A percentile compares a stretch with the other conserved stretches of the same genome.
These are phyloP conservation scores for Antigone vipio DNA, from an alignment of 2,113 vertebrate species.

Conservation along the genomic window DNA sequence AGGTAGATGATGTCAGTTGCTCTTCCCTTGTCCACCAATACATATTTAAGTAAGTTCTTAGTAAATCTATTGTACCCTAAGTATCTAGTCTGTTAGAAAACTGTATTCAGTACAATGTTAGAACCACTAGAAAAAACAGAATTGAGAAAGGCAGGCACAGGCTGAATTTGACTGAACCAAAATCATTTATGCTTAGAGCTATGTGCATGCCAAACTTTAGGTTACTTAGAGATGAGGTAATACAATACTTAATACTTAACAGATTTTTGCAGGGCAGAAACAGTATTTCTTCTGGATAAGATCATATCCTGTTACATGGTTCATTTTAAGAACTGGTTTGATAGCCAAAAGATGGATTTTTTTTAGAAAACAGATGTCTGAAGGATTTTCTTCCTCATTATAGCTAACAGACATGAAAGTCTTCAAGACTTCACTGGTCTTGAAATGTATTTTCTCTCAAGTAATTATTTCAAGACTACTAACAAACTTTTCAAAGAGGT, in stretches of 20 bases:
- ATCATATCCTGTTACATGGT: not conserved
- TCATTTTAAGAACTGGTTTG: slow-evolving; percentile 4
- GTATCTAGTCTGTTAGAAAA: not conserved
- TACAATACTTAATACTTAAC: slow-evolving; percentile 1
- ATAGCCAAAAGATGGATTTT: not conserved
- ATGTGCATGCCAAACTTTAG: not conserved
- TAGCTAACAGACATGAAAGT: not conserved
- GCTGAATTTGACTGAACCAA: not conserved
- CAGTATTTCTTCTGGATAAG: slow-evolving; percentile 20
- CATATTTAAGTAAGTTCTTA: not conserved
- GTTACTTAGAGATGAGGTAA: slow-evolving; percentile 39
- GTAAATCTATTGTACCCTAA: not conserved
- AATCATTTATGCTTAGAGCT: not conserved
- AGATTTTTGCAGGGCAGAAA: slow-evolving; percentile 6
- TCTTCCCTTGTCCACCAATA: no score
- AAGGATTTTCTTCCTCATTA: not conserved
- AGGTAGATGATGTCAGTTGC: no score
- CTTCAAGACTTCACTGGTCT: not conserved
- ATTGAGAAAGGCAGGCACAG: not conserved
- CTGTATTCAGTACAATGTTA: not conserved
- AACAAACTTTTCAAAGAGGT: not conserved
- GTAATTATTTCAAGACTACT: not conserved
- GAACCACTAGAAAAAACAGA: not conserved
- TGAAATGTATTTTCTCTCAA: not conserved
- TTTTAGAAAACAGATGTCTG: slow-evolving; percentile 8